These are phyloP conservation scores for Hyposoter dolosus DNA, from an alignment of 2,888 invertebrate species.

Conservation along the genomic window DNA sequence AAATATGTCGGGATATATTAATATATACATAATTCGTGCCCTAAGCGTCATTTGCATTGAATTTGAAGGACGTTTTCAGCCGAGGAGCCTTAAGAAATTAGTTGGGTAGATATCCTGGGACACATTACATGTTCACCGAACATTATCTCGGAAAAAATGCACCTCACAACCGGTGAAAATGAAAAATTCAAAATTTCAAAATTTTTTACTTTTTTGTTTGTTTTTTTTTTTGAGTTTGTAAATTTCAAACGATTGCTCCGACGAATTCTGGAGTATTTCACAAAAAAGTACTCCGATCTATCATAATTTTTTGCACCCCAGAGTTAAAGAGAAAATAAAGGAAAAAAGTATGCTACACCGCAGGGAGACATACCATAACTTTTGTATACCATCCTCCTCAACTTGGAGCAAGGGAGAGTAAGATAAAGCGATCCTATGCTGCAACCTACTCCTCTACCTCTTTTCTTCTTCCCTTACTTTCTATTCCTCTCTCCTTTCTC, in stretches of 20 bases:
- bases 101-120: not conserved
- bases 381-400: slow-evolving; percentile 28
- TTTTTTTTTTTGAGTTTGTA: not conserved
- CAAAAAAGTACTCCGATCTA: slow-evolving; percentile 38
- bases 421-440: slow-evolving; percentile 61
- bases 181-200: not conserved
- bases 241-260: not conserved
- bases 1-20: slow-evolving; percentile 27
- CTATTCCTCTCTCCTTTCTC: slow-evolving; percentile 44
- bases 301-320: slow-evolving; percentile 37
- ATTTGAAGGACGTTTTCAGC: slow-evolving; percentile 43
- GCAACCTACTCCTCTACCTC: not conserved
- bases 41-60: slow-evolving; percentile 46
- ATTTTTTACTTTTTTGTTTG: not conserved
- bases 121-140: not conserved
- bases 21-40: slow-evolving; percentile 23
- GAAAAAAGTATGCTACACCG: slow-evolving; percentile 33
- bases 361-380: slow-evolving; percentile 56
- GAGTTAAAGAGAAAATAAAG: not conserved
- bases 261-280: not conserved
- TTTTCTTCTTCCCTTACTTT: slow-evolving; percentile 10
- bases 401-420: slow-evolving; percentile 52
- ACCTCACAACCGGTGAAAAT: not conserved
- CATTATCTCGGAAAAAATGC: not conserved
- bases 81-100: not conserved